Conservation (phyloP, 2,888 invertebrate species). For the Anthophora plumipes region DNA sequence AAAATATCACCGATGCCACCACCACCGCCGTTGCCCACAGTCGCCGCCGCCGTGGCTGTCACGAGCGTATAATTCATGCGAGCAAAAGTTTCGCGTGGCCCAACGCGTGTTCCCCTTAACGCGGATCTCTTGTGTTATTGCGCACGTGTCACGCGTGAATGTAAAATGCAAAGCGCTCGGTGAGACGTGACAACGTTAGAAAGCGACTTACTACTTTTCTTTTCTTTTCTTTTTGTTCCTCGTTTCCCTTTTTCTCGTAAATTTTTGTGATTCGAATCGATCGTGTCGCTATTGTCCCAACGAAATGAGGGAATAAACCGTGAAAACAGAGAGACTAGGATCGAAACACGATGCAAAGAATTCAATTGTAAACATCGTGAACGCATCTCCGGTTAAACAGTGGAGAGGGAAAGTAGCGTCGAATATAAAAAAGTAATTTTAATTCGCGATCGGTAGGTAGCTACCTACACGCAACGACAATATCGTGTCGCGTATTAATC, state of each 20-base stretch:
- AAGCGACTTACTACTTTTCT: too few species aligned
- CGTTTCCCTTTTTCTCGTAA: too few species aligned
- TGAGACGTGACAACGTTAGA: too few species aligned
- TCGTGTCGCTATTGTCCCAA: too few species aligned
- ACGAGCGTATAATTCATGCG: conserved; percentile 58
- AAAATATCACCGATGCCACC: conserved; percentile 51
- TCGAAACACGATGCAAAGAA: conserved; percentile 52
- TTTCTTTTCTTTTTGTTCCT: too few species aligned
- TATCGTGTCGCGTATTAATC: conserved; percentile 51
- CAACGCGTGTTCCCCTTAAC: conserved; percentile 21
- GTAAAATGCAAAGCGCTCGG: too few species aligned
- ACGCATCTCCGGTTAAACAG: conserved; percentile 26
- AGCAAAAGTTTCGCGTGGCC: conserved; percentile 49
- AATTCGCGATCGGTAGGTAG: conserved; percentile 51
- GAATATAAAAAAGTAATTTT: conserved; percentile 46
- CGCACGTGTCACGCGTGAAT: conserved; percentile 34
- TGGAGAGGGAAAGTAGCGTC: conserved; percentile 22
- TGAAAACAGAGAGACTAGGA: neutral
- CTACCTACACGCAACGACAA: conserved; percentile 53
- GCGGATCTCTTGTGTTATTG: conserved; percentile 55
- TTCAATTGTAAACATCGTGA: conserved; percentile 71
- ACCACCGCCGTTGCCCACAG: too few species aligned
- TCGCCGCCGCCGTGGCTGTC: conserved; percentile 44
- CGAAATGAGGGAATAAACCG: too few species aligned
- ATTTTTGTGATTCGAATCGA: too few species aligned